Evolutionary conservation across 35 echinoderm and acorn worm genomes (phyloP).

Genomic region (Acanthaster planci): DNA sequence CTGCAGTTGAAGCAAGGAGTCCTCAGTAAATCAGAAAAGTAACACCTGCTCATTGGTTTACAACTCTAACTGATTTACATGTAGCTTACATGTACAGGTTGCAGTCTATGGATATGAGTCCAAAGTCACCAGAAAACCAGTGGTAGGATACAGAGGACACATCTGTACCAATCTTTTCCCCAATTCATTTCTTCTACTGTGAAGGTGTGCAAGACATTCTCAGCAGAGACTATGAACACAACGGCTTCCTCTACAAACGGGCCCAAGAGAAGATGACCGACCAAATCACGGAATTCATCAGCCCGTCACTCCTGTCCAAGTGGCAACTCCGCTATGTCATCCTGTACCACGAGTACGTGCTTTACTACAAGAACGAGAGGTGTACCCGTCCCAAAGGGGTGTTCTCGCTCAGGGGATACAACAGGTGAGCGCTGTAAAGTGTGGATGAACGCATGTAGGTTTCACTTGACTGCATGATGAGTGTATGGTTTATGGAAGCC

Average conservation of each 20-base stretch:
- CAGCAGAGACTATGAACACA: constrained; percentile 53
- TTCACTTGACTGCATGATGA: no score
- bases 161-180: neutral
- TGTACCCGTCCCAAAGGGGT: constrained; percentile 52
- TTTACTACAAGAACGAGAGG: constrained; percentile 87
- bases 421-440: constrained; percentile 61
- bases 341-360: constrained; percentile 69
- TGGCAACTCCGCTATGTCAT: constrained; percentile 88
- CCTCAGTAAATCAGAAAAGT: no score
- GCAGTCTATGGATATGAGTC: neutral
- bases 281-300: constrained; percentile 41
- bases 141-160: neutral
- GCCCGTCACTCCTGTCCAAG: constrained; percentile 17
- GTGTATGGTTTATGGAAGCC: neutral
- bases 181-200: neutral
- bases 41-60: no score
- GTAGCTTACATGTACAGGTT: no score
- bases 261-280: constrained; percentile 62
- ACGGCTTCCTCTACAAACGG: constrained; percentile 86
- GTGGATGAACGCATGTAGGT: neutral
- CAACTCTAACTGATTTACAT: no score
- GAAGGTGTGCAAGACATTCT: constrained; percentile 70
- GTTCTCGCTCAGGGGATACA: constrained; percentile 81
- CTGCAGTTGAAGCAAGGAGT: no score
- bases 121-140: neutral